These are phyloP conservation scores for Mactromeris polynyma DNA, from an alignment of 2,888 invertebrate species.

Conservation along the genomic window DNA sequence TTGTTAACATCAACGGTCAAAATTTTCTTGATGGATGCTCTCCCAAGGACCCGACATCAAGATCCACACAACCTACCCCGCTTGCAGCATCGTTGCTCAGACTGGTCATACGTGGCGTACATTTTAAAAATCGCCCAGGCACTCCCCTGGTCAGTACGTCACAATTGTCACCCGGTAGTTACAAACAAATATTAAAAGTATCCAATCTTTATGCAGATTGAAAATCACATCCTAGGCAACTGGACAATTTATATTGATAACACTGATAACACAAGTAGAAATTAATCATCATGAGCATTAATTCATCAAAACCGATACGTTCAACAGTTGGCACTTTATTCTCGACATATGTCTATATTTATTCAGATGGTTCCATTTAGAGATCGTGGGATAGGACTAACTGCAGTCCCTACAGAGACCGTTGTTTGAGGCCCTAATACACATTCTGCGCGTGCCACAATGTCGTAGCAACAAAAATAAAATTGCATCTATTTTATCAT, in stretches of 20 bases:
- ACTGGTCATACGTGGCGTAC: too few species aligned
- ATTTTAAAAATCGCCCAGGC: too few species aligned
- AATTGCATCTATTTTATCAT: not conserved
- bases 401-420: not conserved
- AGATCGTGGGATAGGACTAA: not conserved
- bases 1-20: too few species aligned
- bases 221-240: not conserved
- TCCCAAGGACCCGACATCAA: too few species aligned
- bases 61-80: too few species aligned
- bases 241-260: not conserved
- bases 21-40: too few species aligned
- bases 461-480: not conserved
- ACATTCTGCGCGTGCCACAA: not conserved
- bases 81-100: too few species aligned
- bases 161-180: too few species aligned
- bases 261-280: not conserved
- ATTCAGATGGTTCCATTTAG: conserved; percentile 11
- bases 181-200: too few species aligned
- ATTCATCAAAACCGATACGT: not conserved
- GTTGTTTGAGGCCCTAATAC: not conserved
- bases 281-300: not conserved
- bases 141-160: too few species aligned
- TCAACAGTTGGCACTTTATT: not conserved
- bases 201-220: not conserved
- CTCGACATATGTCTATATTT: conserved; percentile 35